Percentiles rank a stretch among this genome's conserved stretches.
Conservation (phyloP, 2,113 vertebrate species). For the Rhodinocichla rosea region DNA sequence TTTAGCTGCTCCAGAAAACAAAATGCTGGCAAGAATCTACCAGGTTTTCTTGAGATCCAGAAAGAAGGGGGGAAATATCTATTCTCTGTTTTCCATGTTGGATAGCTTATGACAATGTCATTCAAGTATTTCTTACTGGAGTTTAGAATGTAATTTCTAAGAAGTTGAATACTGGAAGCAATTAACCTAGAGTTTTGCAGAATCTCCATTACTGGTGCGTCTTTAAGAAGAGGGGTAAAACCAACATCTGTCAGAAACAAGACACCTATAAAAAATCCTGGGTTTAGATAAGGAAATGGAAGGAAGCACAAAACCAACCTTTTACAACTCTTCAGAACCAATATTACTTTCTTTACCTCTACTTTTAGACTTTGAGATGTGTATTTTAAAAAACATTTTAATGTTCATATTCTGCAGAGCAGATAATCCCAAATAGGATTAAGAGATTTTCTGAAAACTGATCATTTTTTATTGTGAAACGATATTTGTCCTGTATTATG, state of each 20-base stretch:
- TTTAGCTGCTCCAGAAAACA: background rate
- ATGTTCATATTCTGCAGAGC: background rate
- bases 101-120: fast-evolving
- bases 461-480: background rate
- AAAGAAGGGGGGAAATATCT: background rate
- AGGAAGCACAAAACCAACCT: background rate
- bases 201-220: background rate
- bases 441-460: background rate
- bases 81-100: background rate
- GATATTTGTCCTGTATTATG: background rate
- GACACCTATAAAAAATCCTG: background rate
- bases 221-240: background rate
- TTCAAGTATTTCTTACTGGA: background rate
- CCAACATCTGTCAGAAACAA: background rate
- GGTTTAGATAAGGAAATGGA: background rate
- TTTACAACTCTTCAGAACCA: background rate
- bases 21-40: background rate
- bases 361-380: background rate
- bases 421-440: background rate
- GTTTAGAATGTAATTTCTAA: background rate
- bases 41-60: background rate
- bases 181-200: background rate
- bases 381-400: background rate
- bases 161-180: background rate
- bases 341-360: background rate